Evolutionary conservation across 2,888 invertebrate genomes (phyloP).

Genomic region (Griposia aprilina): DNA sequence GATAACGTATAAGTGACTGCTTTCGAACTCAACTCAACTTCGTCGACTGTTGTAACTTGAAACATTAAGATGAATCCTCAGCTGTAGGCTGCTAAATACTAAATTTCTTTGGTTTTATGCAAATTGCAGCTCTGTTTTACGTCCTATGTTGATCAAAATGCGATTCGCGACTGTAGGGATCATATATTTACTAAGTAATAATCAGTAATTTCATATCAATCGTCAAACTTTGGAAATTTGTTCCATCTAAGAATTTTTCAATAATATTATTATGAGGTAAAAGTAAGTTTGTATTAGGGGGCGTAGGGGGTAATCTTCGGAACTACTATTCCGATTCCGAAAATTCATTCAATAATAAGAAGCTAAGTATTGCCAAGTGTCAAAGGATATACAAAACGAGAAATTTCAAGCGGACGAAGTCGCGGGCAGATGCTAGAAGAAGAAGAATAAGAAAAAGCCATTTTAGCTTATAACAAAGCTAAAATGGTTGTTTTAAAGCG

Average conservation of each 20-base stretch:
- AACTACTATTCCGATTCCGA: neutral
- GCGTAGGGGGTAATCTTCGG: neutral
- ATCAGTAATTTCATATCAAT: too few relatives aligned
- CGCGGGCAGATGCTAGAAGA: too few relatives aligned
- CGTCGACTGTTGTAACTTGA: slow-evolving; percentile 14
- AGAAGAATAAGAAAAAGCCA: neutral
- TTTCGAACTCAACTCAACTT: slow-evolving; percentile 1
- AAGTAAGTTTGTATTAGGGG: neutral
- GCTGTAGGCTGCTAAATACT: too few relatives aligned
- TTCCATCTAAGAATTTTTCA: neutral
- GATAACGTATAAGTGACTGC: slow-evolving; percentile 23
- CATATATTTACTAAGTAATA: too few relatives aligned
- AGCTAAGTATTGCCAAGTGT: neutral
- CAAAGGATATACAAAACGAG: neutral
- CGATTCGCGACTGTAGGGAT: too few relatives aligned
- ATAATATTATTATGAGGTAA: neutral
- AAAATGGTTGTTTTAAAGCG: slow-evolving; percentile 45
- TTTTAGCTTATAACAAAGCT: slow-evolving; percentile 2
- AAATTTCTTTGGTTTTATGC: too few relatives aligned
- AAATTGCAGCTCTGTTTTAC: too few relatives aligned
- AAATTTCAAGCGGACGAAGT: neutral
- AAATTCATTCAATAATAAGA: neutral
- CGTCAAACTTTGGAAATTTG: too few relatives aligned
- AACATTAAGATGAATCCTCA: neutral
- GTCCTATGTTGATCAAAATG: too few relatives aligned